These are phyloP conservation scores for Burhinus bistriatus DNA, from an alignment of 2,113 vertebrate species.

Conservation along the genomic window DNA sequence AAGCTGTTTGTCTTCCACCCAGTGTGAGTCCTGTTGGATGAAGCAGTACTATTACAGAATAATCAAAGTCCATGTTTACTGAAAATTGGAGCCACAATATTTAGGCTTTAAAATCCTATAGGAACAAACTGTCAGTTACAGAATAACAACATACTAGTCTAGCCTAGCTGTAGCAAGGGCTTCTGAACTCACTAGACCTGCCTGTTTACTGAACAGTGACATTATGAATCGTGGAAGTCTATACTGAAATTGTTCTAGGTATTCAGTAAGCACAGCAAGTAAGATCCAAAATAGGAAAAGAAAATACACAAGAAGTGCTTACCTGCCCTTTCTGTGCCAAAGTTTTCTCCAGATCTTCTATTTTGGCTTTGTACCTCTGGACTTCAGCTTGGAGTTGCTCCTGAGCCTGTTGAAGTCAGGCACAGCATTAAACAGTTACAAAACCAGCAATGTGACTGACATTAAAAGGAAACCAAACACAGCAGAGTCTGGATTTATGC, in stretches of 20 bases:
- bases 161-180: neutral
- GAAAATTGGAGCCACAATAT: neutral
- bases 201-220: neutral
- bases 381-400: slow-evolving; percentile 94
- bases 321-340: slow-evolving; percentile 93
- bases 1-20: slow-evolving; percentile 98
- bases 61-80: slow-evolving; percentile 33
- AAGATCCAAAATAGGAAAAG: neutral
- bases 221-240: neutral
- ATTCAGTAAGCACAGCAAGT: neutral
- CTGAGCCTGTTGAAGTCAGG: slow-evolving; percentile 81
- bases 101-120: neutral
- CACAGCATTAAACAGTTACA: neutral
- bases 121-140: neutral
- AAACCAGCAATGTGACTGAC: neutral
- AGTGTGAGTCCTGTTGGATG: slow-evolving; percentile 90
- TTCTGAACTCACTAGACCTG: neutral
- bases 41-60: slow-evolving; percentile 57
- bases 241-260: neutral
- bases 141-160: neutral
- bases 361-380: slow-evolving; percentile 94
- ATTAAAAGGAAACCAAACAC: neutral
- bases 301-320: neutral
- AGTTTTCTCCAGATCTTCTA: slow-evolving; percentile 95
- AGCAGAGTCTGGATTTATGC: neutral